Evolutionary conservation across 2,113 vertebrate species (phyloP), one percentile per base, ranked within the genome.

Genomic region (Sapayoa aenigma): DNA sequence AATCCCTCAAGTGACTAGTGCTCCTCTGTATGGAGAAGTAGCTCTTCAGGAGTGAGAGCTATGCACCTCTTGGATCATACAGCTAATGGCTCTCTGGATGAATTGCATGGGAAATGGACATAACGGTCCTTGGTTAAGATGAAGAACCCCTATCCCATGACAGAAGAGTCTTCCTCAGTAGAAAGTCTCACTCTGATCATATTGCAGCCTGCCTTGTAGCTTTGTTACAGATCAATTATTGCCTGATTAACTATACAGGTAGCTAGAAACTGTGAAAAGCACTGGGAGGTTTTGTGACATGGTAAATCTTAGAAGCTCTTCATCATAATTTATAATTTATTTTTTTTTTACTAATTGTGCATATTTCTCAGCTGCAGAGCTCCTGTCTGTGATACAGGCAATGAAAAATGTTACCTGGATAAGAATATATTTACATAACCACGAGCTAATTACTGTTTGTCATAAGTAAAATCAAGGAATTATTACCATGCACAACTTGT

Each of bases 351-450:
- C 30, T 90, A 78, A 84, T 59, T 87, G 58, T 72, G 66, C 66
- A 47, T 60, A 80, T 65, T 89, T 84, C 77, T 89, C 71, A 84
- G 60, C 74, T 87, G 84, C 56, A 92, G 79, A 95, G 55, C 62
- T 92, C 30, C 79, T 90, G 83, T 65, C 84, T 96, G 53, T 0
- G 2, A 75, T 65, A 90, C 25, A 92, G 65, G 76, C 60, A 75
- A 90, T 93, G 80, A 94, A 93, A 95, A 96, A 94, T 81, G 71
- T 89, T 93, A 95, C 86, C 83, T 86, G 66, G 53, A 75, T 87
- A 75, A 83, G 83, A 93, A 96, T 80, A 69, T 92, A 94, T 92
- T 94, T 97, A 89, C 83, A 95, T 89, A 94, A 84, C 82, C 69
- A 92, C 0, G 3, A 90, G 65, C 60, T 92, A 96, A 96, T 94